These are phyloP conservation scores for Villa cingulata DNA, from an alignment of 2,888 invertebrate species.

Conservation along the genomic window DNA sequence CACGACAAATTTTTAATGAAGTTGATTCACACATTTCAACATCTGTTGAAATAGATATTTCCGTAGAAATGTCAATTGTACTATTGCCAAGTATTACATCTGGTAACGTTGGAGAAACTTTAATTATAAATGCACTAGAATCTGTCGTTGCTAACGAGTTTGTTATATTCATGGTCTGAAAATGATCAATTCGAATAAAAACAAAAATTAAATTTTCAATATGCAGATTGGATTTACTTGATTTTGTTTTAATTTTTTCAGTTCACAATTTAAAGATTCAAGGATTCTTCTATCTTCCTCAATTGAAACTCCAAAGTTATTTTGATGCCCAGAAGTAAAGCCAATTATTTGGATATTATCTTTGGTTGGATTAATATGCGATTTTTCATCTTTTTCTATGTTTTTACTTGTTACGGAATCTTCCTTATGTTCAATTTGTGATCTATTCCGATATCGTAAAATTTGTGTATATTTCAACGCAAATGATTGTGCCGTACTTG, in stretches of 20 bases:
- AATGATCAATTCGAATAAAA: not conserved
- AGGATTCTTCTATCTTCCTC: slow-evolving; percentile 43
- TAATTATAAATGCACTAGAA: slow-evolving; percentile 39
- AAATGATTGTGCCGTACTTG: not conserved
- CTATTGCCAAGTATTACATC: slow-evolving; percentile 35
- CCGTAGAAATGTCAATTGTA: slow-evolving; percentile 23
- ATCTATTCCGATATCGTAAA: slow-evolving; percentile 9
- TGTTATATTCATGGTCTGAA: slow-evolving; percentile 20
- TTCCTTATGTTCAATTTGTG: slow-evolving; percentile 8
- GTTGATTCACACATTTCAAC: slow-evolving; percentile 30
- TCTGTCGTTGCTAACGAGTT: slow-evolving; percentile 35
- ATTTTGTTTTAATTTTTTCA: slow-evolving; percentile 13
- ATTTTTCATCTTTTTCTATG: slow-evolving; percentile 3
- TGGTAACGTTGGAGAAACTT: slow-evolving; percentile 51
- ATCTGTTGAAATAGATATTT: slow-evolving; percentile 6
- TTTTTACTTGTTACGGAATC: slow-evolving; percentile 2
- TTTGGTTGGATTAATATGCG: slow-evolving; percentile 7
- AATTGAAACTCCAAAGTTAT: slow-evolving; percentile 46
- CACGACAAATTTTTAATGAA: slow-evolving; percentile 40
- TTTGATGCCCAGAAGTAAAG: slow-evolving; percentile 50
- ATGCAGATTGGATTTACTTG: slow-evolving; percentile 7
- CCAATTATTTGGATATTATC: slow-evolving; percentile 19
- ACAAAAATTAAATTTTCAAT: not conserved
- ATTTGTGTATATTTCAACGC: slow-evolving; percentile 13
- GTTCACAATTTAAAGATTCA: slow-evolving; percentile 26